phyloP scores from a whole-genome alignment of 1,140 invertebrate species.

The Drosophila sulfurigaster region DNA sequence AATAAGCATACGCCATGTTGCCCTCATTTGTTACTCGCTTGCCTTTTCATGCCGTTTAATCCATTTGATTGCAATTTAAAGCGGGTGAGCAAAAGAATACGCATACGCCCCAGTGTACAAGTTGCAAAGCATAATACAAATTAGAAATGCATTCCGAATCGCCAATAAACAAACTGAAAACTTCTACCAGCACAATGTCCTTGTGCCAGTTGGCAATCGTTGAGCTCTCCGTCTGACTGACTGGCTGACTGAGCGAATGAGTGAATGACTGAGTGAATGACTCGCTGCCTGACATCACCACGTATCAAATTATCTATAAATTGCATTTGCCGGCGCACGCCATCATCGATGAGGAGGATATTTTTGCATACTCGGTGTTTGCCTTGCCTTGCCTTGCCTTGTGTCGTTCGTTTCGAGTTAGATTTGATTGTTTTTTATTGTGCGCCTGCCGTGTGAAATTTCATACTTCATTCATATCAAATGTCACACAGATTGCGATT shows the following conservation, averaged over 20 bases:
- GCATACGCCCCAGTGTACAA: slow-evolving; percentile 33
- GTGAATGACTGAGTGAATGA: slow-evolving; percentile 29
- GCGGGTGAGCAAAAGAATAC: neutral
- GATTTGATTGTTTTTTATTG: slow-evolving; percentile 49
- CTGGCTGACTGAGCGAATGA: slow-evolving; percentile 21
- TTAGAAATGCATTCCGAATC: slow-evolving; percentile 72
- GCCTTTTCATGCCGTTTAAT: slow-evolving; percentile 57
- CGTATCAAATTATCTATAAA: slow-evolving; percentile 81
- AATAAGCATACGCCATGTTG: slow-evolving; percentile 48
- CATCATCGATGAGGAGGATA: slow-evolving; percentile 63
- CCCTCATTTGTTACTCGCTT: slow-evolving; percentile 54
- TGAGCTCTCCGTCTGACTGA: slow-evolving; percentile 27
- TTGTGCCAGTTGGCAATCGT: slow-evolving; percentile 67
- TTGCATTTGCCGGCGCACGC: slow-evolving; percentile 70
- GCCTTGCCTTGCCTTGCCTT: too few species aligned
- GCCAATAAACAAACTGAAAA: slow-evolving; percentile 33
- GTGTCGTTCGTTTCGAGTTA: slow-evolving; percentile 3
- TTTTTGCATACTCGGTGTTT: slow-evolving; percentile 17
- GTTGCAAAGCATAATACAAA: slow-evolving; percentile 67
- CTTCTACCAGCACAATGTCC: slow-evolving; percentile 50
- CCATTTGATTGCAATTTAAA: slow-evolving; percentile 70
- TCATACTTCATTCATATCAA: slow-evolving; percentile 66
- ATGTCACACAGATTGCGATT: slow-evolving; percentile 25
- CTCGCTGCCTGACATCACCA: slow-evolving; percentile 60
- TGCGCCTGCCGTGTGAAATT: slow-evolving; percentile 63